These are phyloP conservation scores for Heliconius congener DNA, from an alignment of 1,140 invertebrate species.

Conservation along the genomic window DNA sequence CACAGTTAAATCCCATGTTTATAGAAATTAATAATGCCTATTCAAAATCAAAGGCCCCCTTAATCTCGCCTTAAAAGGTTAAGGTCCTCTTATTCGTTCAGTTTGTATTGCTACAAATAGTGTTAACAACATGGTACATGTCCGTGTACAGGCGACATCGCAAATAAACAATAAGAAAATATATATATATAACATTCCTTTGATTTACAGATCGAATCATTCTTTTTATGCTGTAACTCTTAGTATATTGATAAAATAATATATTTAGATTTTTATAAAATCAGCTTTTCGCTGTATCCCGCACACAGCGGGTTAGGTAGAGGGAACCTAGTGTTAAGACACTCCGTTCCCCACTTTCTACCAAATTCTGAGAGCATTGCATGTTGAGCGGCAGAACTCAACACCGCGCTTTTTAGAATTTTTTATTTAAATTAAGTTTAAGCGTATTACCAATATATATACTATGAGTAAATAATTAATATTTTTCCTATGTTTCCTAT, in stretches of 20 bases:
- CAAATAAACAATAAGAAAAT: slow-evolving; percentile 11
- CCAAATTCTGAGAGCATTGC: no score
- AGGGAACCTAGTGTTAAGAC: no score
- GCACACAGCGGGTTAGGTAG: no score
- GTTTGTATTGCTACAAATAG: slow-evolving; percentile 39
- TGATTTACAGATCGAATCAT: not conserved
- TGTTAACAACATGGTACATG: slow-evolving; percentile 35
- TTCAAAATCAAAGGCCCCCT: slow-evolving; percentile 36
- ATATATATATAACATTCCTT: not conserved
- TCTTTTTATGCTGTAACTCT: not conserved
- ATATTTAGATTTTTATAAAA: no score
- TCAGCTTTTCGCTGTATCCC: no score
- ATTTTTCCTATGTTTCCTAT: no score
- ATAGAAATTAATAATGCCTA: slow-evolving; percentile 17
- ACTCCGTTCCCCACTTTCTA: no score
- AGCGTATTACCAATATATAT: no score
- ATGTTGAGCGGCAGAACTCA: no score
- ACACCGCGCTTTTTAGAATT: no score
- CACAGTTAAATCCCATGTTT: not conserved
- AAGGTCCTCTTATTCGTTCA: slow-evolving; percentile 30
- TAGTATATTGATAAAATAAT: not conserved
- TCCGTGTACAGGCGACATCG: slow-evolving; percentile 24
- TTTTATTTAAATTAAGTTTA: no score
- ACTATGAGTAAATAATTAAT: no score
- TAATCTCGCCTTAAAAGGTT: slow-evolving; percentile 47